Evolutionary conservation across 2,888 invertebrate genomes (phyloP).

Genomic region (Myopa tessellatipennis): DNA sequence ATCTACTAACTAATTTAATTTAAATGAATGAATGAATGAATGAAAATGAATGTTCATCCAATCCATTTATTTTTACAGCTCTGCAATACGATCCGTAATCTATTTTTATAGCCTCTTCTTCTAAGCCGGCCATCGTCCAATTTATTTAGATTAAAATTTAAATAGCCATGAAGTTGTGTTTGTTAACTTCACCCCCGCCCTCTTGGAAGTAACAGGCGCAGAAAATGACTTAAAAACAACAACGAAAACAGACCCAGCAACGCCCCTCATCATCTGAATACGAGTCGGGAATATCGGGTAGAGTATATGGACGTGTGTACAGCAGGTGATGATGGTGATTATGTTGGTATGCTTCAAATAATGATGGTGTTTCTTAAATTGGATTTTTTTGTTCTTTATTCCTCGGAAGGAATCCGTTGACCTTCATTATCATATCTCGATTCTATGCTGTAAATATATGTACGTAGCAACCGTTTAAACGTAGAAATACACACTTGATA

Average conservation of each 20-base stretch:
- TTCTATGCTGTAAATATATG: no score
- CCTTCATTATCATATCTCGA: no score
- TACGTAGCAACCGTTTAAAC: no score
- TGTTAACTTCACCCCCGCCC: background rate
- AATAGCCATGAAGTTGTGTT: background rate
- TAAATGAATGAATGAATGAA: no score
- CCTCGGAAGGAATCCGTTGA: no score
- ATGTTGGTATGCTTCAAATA: no score
- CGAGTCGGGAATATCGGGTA: no score
- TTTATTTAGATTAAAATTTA: constrained; percentile 17
- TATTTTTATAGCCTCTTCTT: constrained; percentile 10
- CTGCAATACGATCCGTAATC: background rate
- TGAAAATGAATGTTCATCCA: no score
- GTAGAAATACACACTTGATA: no score
- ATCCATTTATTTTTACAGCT: background rate
- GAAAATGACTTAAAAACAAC: background rate
- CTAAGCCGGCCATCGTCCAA: constrained; percentile 8
- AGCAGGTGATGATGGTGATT: background rate
- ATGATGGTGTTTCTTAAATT: background rate
- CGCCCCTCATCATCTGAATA: background rate
- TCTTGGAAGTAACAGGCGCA: background rate
- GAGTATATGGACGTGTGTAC: no score
- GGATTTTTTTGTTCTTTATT: background rate
- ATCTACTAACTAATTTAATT: no score
- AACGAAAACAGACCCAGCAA: background rate